These are phyloP conservation scores for Urocynchramus pylzowi DNA, from an alignment of 2,113 vertebrate species.

Conservation along the genomic window DNA sequence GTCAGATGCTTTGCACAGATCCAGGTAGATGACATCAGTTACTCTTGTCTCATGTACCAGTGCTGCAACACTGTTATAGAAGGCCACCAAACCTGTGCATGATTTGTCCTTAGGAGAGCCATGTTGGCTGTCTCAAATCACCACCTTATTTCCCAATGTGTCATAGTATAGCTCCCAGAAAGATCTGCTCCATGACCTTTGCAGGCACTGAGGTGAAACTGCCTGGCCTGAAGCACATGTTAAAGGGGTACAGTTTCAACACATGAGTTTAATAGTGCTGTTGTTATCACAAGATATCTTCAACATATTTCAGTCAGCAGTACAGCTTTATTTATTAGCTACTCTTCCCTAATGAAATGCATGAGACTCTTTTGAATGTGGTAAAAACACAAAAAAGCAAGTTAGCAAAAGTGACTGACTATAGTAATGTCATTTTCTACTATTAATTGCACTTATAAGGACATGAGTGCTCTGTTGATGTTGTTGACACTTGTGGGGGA, in stretches of 20 bases:
- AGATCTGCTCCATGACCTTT: not conserved
- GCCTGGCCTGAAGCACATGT: not conserved
- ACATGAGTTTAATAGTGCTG: not conserved
- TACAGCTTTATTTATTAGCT: not conserved
- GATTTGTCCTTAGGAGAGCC: not conserved
- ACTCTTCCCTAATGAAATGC: conserved; percentile 5
- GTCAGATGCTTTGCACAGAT: not conserved
- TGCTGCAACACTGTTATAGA: not conserved
- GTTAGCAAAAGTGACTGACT: conserved; percentile 38
- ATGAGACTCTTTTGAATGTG: conserved; percentile 8
- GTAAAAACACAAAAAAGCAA: conserved; percentile 39
- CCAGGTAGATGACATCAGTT: not conserved
- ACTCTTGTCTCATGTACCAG: not conserved
- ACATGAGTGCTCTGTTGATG: not conserved
- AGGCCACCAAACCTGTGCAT: not conserved
- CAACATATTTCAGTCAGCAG: not conserved
- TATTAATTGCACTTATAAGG: conserved; percentile 18
- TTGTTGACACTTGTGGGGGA: not conserved
- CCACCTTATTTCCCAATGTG: not conserved
- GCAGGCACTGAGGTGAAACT: not conserved
- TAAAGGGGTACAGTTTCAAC: not conserved
- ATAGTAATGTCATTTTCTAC: conserved; percentile 13
- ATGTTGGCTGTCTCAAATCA: not conserved
- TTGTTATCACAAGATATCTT: not conserved
- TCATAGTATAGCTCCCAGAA: not conserved